Conservation (phyloP, 1,140 invertebrate species). For the Asbolus verrucosus region DNA sequence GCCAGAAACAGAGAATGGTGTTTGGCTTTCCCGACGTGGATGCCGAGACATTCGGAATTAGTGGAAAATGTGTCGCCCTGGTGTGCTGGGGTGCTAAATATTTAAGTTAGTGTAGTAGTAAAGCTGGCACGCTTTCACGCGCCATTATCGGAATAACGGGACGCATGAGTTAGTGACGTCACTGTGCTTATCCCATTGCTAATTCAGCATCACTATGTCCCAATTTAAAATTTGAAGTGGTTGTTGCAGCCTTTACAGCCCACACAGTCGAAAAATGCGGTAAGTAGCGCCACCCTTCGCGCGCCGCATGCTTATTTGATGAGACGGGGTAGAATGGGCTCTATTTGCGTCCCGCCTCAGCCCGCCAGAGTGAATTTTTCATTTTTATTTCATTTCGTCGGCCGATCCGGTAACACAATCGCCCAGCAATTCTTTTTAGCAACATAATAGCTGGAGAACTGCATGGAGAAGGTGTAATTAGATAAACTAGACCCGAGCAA, state of each 20-base stretch:
- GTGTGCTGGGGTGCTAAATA: not conserved
- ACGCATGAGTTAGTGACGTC: not conserved
- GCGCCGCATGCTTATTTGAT: not conserved
- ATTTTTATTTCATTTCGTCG: not conserved
- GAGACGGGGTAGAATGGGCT: not conserved
- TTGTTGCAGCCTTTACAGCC: constrained; percentile 1
- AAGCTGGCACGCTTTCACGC: not conserved
- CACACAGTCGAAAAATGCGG: constrained; percentile 7
- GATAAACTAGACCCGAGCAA: too few relatives aligned
- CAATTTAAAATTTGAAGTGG: constrained; percentile 11
- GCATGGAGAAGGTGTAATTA: too few relatives aligned
- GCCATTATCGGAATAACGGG: constrained; percentile 2
- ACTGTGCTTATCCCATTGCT: not conserved
- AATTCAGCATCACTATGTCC: not conserved
- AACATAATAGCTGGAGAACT: too few relatives aligned
- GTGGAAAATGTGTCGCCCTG: not conserved
- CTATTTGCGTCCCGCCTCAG: not conserved
- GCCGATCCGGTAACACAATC: not conserved
- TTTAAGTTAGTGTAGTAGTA: constrained; percentile 5
- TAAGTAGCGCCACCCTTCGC: not conserved
- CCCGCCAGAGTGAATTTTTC: not conserved
- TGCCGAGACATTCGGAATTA: not conserved
- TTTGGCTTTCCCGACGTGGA: too few relatives aligned
- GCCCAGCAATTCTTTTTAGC: too few relatives aligned
- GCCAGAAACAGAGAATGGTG: not conserved